A percentile compares a stretch with the other conserved stretches of the same genome.
Evolutionary conservation across 1,140 invertebrate genomes (phyloP).

Genomic region (Hylaeus anthracinus): DNA sequence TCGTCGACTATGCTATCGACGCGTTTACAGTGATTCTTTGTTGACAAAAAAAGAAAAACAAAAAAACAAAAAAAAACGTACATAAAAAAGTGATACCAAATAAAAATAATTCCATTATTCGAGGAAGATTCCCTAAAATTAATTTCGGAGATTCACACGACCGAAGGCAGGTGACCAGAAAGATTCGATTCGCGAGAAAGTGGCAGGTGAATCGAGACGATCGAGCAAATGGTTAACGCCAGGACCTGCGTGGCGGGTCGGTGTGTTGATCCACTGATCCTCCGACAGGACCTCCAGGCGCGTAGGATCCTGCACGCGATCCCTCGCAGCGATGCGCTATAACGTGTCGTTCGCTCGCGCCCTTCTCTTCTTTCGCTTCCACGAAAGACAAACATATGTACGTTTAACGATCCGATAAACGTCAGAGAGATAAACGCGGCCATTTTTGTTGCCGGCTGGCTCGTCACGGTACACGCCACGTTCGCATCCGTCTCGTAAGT

Average conservation of each 20-base stretch:
- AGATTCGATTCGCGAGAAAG: background rate
- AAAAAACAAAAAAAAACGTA: too few relatives aligned
- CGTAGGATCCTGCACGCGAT: conserved; percentile 59
- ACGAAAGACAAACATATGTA: conserved; percentile 57
- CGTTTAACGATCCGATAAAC: conserved; percentile 57
- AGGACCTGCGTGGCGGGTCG: conserved; percentile 3
- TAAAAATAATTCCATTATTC: too few relatives aligned
- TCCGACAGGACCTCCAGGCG: conserved; percentile 62
- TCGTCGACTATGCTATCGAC: too few relatives aligned
- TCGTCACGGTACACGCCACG: background rate
- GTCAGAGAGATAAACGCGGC: conserved; percentile 44
- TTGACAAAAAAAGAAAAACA: too few relatives aligned
- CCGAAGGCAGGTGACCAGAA: too few relatives aligned
- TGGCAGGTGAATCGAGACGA: background rate
- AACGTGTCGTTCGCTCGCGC: conserved; percentile 43
- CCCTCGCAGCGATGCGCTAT: conserved; percentile 54
- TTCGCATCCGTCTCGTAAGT: background rate
- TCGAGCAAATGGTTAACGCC: conserved; percentile 14
- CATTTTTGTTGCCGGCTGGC: conserved; percentile 30
- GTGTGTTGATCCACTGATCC: conserved; percentile 55
- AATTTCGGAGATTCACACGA: too few relatives aligned
- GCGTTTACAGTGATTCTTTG: too few relatives aligned
- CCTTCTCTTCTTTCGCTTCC: conserved; percentile 48
- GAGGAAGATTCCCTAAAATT: too few relatives aligned
- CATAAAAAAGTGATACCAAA: too few relatives aligned